Base-by-base conservation (phyloP, 2,888 invertebrate species). In the Sinhomidia bicolor region DNA sequence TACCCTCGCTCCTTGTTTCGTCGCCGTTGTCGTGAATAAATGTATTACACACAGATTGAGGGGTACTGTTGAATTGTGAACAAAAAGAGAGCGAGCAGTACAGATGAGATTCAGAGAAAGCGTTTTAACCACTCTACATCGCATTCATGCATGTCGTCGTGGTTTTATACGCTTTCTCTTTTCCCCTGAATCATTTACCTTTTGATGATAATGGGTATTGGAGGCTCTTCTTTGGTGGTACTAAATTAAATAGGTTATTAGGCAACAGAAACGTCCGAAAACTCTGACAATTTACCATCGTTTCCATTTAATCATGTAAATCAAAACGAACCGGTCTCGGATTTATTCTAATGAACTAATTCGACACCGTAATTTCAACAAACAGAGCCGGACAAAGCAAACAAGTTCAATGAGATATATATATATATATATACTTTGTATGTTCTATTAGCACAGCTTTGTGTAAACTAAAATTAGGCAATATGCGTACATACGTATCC, bases 51-150 rank as follows among this genome's bases (percentile, higher is more conserved):
- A 60, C 5, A 65, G 32, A 65, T 2, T n/a, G 9, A 57, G 2
- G 14, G 14, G 47, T 60, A 36, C 44, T 71, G 71, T 23, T 10
- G 29, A 23, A n/a, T 36, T 47, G 74, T 26, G 23, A 47, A 41
- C 6, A 12, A 44, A 23, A 47, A 74, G 12, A 12, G 20, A 78
- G 32, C 17, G 78, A 20, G n/a, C n/a, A n/a, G n/a, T n/a, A n/a
- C n/a, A 78, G 76, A 78, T 78, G 54, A 57, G 78, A 78, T 78
- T 57, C 51, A 57, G 10, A 29, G 9, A 78, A 68, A 78, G 32
- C 78, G 36, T 78, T 78, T 78, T 26, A 78, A 57, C 78, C 78
- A 78, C 78, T 78, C 36, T 57, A 23, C 14, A 12, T 78, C 23
- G 54, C 78, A 78, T 36, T 78, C 78, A 78, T 54, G 57, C 78